Evolutionary conservation across 2,113 vertebrate genomes (phyloP).

Genomic region (Ptychochromis oligacanthus): DNA sequence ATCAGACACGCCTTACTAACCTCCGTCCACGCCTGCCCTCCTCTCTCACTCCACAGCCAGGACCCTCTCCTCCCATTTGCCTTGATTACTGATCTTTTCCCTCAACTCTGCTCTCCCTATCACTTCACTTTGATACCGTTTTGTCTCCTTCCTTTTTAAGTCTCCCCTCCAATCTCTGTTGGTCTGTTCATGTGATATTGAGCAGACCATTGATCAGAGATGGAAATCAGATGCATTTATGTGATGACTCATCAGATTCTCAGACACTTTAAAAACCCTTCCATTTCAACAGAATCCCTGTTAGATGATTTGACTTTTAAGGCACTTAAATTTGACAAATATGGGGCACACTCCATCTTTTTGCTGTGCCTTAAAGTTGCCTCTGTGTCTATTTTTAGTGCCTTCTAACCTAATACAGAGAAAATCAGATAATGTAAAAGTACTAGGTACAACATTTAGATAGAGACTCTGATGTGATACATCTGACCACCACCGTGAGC

Average conservation of each 20-base stretch:
- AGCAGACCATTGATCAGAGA: slow-evolving; percentile 47
- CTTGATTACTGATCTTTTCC: neutral
- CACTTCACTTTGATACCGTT: neutral
- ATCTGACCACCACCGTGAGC: neutral
- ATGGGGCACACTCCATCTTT: neutral
- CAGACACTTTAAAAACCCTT: neutral
- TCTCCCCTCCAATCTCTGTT: neutral
- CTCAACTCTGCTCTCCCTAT: neutral
- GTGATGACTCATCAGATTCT: slow-evolving; percentile 8
- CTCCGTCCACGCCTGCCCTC: neutral
- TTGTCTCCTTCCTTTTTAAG: neutral
- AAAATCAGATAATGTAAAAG: neutral
- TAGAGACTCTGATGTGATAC: neutral
- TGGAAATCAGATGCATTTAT: slow-evolving; percentile 10
- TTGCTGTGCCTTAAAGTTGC: neutral
- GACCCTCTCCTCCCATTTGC: neutral
- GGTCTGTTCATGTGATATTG: slow-evolving; percentile 1
- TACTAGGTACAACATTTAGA: neutral
- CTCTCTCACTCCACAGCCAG: neutral
- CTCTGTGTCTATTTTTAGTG: neutral
- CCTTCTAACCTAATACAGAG: neutral
- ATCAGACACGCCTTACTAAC: slow-evolving; percentile 50
- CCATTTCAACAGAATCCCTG: neutral
- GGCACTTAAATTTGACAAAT: neutral
- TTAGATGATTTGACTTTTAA: neutral